Base-by-base conservation (phyloP, 2,113 vertebrate genomes). In the Macrotus californicus region DNA sequence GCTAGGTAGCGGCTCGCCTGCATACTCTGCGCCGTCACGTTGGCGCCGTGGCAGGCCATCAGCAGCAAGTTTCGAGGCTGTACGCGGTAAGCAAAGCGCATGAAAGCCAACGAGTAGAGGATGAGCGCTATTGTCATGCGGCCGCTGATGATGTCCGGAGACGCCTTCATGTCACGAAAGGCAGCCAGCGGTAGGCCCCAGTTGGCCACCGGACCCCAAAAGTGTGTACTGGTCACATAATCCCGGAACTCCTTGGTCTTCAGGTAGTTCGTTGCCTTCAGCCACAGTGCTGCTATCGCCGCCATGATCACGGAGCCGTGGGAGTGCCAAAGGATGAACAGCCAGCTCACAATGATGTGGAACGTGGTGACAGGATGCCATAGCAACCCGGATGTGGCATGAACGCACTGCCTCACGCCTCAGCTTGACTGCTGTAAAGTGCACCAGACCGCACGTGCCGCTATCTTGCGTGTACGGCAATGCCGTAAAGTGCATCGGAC, bases 171-270 rank as follows among this genome's bases (percentile, higher is more conserved):
- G 31, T 96, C 96, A 1, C n/a, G 96, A 19, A 97, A 36, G 89
- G 97, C 93, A 0, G 96, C 91, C 50, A 96, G 0, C 0, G 89
- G 95, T 31, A 97, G 50, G 46, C 95, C 97, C 95, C 96, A 96
- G 89, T 93, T 96, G 91, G 61, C 87, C 70, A 93, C 36, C 0
- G 97, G 97, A 24, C 97, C 97, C 96, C 97, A 97, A 81, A 96
- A 97, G 81, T 96, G 97, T 0, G 87, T 96, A 76, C 95, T 95
- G 79, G 64, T 87, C 69, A 97, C 0, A 46, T 97, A 96, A 1
- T 94, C 92, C 18, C 70, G 59, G 61, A 96, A 96, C 83, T 95
- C 96, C 70, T 93, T 91, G 46, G 56, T 96, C 79, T 77, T 92
- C 15, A 96, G 0, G 1, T 94, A 88, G 12, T 80, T 41, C 29